Base-by-base conservation (phyloP, 2,888 invertebrate genomes). In the Apodemia duryi region DNA sequence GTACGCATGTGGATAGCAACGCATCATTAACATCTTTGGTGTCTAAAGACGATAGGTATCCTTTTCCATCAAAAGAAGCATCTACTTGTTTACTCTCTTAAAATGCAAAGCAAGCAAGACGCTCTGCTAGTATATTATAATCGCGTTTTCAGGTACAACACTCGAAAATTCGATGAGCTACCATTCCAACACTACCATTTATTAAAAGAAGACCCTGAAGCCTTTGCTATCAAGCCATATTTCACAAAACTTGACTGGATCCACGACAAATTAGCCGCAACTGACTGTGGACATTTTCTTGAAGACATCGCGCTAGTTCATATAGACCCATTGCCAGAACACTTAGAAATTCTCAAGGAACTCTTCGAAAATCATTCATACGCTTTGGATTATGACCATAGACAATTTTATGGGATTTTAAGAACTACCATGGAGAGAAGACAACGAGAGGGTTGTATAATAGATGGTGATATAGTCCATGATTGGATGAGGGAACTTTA, bases 181-280 rank as follows among this genome's bases (percentile, higher is more conserved):
- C 97, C 97, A 61, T 96, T 94, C 86, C 96, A 97, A 77, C 94
- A 95, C 80, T 93, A 95, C 81, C 93, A 94, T 73, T 82, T 95
- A 7, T 81, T 83, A 71, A 91, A 85, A 72, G 88, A 93, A 72
- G 85, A 92, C 61, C 88, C 91, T 1, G 82, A 91, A 74, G 86
- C 93, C 74, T 93, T 95, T 72, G 93, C 96, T 66, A 93, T 93
- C 71, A 94, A 94, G 64, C 92, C 93, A 28, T 96, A 95, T 80
- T 94, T 97, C 79, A 95, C 95, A 65, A 95, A 96, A 78, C 91
- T 95, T 43, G 93, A 94, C 72, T 97, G 97, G 96, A 93, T 97
- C 52, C 94, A 94, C 75, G 95, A 96, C 74, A 97, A 97, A 84
- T 88, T 97, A 0, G 95, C 95, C 63, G 96, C 95, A 6, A 95